Conservation (phyloP, 2,113 vertebrate genomes). For the Rhinichthys klamathensis region DNA sequence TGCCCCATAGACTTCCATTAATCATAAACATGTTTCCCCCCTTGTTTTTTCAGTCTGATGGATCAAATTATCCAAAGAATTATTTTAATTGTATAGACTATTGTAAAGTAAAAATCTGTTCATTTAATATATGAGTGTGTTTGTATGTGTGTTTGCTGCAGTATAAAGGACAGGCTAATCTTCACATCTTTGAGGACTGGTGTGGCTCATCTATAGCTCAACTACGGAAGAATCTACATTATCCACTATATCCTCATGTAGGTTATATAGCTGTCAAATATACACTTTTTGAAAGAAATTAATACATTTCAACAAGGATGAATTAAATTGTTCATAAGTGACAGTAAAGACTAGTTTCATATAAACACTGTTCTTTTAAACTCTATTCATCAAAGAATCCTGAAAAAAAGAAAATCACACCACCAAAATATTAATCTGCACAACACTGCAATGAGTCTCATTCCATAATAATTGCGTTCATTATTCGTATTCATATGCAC, state of each 20-base stretch:
- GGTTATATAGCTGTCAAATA: constrained; percentile 66
- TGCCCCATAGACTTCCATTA: neutral
- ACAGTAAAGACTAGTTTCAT: too few species aligned
- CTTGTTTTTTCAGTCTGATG: neutral
- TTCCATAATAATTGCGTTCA: too few species aligned
- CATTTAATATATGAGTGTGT: neutral
- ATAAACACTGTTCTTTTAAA: too few species aligned
- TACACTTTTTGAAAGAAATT: too few species aligned
- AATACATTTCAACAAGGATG: too few species aligned
- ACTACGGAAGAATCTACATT: constrained; percentile 87
- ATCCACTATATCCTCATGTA: constrained; percentile 90
- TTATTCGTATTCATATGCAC: too few species aligned
- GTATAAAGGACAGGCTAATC: constrained; percentile 87
- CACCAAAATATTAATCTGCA: too few species aligned
- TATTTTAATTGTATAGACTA: neutral
- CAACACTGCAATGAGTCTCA: too few species aligned
- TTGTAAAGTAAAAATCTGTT: neutral
- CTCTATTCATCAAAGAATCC: too few species aligned
- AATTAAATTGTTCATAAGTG: too few species aligned
- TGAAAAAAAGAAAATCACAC: too few species aligned
- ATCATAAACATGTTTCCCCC: neutral
- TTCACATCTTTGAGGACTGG: constrained; percentile 97
- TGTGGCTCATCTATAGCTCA: constrained; percentile 85
- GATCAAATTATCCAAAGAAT: neutral
- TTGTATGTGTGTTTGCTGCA: constrained; percentile 57